Conservation (phyloP, 1,140 invertebrate species). For the Phthorimaea operculella region DNA sequence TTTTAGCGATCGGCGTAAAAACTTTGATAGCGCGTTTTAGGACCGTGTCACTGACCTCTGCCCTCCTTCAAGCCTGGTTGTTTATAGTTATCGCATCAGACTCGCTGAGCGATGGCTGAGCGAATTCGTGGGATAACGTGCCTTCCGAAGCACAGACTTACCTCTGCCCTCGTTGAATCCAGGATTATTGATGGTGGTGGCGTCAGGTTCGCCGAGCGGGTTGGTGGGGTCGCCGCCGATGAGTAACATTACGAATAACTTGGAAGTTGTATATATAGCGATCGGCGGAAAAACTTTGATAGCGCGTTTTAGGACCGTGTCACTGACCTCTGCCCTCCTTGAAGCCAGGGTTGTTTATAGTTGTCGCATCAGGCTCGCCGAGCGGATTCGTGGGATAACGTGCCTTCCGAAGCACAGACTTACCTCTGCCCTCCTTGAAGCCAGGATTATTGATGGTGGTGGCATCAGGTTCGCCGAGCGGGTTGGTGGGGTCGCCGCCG, state of each 20-base stretch:
- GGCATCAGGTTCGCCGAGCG: slow-evolving; percentile 68
- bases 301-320: not conserved
- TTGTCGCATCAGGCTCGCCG: slow-evolving; percentile 72
- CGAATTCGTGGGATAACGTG: slow-evolving; percentile 70
- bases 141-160: slow-evolving; percentile 31
- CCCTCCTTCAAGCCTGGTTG: slow-evolving; percentile 86
- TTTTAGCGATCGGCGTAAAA: too few relatives aligned
- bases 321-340: slow-evolving; percentile 76
- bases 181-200: slow-evolving; percentile 84
- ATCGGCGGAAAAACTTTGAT: too few relatives aligned
- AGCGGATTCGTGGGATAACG: slow-evolving; percentile 70
- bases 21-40: too few relatives aligned
- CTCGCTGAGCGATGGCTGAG: too few relatives aligned
- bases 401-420: slow-evolving; percentile 13
- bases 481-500: slow-evolving; percentile 81
- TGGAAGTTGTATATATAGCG: too few relatives aligned
- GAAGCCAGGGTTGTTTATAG: slow-evolving; percentile 86
- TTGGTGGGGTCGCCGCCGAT: slow-evolving; percentile 81
- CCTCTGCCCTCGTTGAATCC: slow-evolving; percentile 83
- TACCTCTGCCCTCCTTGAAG: slow-evolving; percentile 80
- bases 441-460: slow-evolving; percentile 86
- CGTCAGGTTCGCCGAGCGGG: slow-evolving; percentile 68
- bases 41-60: slow-evolving; percentile 64
- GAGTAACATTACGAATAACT: slow-evolving; percentile 78
- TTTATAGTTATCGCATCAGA: slow-evolving; percentile 78